These are phyloP conservation scores for Syrista parreyssii DNA, from an alignment of 2,888 invertebrate species.

Conservation along the genomic window DNA sequence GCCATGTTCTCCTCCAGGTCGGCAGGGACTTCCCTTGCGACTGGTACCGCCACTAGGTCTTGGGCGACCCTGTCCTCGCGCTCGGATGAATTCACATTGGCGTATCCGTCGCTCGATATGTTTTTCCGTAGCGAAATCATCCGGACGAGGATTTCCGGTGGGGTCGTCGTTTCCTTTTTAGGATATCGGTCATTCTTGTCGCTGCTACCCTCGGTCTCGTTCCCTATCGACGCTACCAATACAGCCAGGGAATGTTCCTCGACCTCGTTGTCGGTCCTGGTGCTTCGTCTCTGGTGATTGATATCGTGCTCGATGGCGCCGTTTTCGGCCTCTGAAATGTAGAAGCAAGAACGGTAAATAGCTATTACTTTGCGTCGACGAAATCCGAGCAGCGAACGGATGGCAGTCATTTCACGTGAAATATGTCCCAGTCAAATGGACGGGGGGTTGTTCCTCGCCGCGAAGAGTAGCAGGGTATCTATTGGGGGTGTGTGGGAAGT, in stretches of 20 bases:
- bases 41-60: not conserved
- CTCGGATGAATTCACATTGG: not conserved
- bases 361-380: slow-evolving; percentile 3
- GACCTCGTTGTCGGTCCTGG: not conserved
- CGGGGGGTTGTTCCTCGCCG: not conserved
- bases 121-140: not conserved
- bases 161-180: not conserved
- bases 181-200: not conserved
- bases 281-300: slow-evolving; percentile 40
- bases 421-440: not conserved
- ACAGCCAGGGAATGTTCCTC: not conserved
- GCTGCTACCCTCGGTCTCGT: slow-evolving; percentile 8
- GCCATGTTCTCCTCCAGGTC: not conserved
- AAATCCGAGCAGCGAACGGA: not conserved
- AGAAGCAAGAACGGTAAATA: slow-evolving; percentile 30
- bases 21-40: not conserved
- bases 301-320: slow-evolving; percentile 38
- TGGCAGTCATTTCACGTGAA: not conserved
- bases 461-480: not conserved
- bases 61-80: not conserved
- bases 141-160: not conserved
- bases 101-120: not conserved
- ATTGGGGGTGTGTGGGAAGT: too few species aligned
- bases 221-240: slow-evolving; percentile 17
- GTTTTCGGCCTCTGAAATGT: slow-evolving; percentile 37